Base-by-base conservation (phyloP, 2,113 vertebrate species). In the Pygathrix nemaeus region DNA sequence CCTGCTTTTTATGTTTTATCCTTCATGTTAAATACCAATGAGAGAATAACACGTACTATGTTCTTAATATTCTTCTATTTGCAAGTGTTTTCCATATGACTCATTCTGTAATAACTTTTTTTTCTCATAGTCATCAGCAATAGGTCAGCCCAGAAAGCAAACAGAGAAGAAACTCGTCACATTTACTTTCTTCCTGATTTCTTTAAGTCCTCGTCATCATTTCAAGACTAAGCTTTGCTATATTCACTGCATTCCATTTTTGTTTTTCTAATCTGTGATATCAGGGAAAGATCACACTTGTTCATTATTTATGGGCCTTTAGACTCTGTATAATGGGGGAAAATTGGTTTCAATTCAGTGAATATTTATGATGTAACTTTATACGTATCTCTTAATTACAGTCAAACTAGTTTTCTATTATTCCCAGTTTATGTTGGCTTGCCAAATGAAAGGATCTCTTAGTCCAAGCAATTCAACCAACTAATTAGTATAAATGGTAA, bases 91-190 rank as follows among this genome's bases (percentile, higher is more conserved):
- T 38, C 97, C 48, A 0, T 35, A 61, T 96, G 97, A 89, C 13
- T 98, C 97, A 89, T 57, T 83, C 48, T 95, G 81, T 94, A 94
- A 45, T 72, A 96, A 64, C 76, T 76, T 40, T 81, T 20, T 81
- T 20, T 89, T 90, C 97, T 96, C 48, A 61, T 0, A 59, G 97
- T 78, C 82, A 82, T 52, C 12, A 64, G 66, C 43, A 85, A 18
- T 83, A 85, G 83, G n/a, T 97, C 94, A 98, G 83, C 98, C 98
- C 95, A n/a, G 70, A 98, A 98, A 98, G 96, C 95, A 98, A 98
- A 98, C 94, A 98, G 81, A 96, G 75, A 95, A 86, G 97, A 48
- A 52, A 52, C 80, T 80, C 72, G 96, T 52, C 94, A 48, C 70
- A 86, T 55, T 91, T 23, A 78, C 96, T 93, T 96, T 94, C 97